phyloP scores from a whole-genome alignment of 2,113 vertebrate species.

The Synchiropus splendidus region DNA sequence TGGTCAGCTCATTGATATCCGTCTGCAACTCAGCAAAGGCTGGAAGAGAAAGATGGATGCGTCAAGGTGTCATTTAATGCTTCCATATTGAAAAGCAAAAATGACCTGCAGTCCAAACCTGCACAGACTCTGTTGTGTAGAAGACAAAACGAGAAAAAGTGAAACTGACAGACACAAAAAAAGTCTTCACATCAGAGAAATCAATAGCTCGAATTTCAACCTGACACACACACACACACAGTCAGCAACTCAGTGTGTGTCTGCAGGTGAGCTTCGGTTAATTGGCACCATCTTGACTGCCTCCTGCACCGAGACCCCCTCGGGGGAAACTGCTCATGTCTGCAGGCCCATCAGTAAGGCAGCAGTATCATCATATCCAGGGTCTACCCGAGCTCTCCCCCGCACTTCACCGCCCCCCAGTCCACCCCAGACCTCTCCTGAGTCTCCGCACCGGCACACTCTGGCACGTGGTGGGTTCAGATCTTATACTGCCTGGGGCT shows the following conservation, averaged over 20 bases:
- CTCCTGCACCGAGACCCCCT: conserved; percentile 17
- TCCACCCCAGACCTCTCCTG: conserved; percentile 8
- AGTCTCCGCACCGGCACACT: conserved; percentile 22
- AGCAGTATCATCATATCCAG: conserved; percentile 16
- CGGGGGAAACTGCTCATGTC: conserved; percentile 24
- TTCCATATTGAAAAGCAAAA: too few relatives aligned
- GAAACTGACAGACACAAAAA: conserved; percentile 11
- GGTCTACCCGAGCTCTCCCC: conserved; percentile 11
- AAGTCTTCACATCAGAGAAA: conserved; percentile 40
- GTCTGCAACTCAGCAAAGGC: conserved; percentile 97
- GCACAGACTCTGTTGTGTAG: conserved; percentile 22
- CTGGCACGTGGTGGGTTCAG: conserved; percentile 1
- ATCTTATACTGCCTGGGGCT: too few relatives aligned
- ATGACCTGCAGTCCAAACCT: conserved; percentile 21
- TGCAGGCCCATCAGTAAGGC: conserved; percentile 48
- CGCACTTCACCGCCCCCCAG: too few relatives aligned
- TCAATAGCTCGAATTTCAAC: conserved; percentile 30
- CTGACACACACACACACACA: conserved; percentile 7
- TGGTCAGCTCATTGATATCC: conserved; percentile 96
- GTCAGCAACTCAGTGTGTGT: conserved; percentile 52
- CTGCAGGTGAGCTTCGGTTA: conserved; percentile 67
- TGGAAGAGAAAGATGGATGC: conserved; percentile 30
- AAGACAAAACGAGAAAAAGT: conserved; percentile 27
- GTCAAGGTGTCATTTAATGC: too few relatives aligned
- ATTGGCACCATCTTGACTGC: conserved; percentile 67